Evolutionary conservation across 2,888 invertebrate genomes (phyloP).

Genomic region (Muschampia plurimacula): DNA sequence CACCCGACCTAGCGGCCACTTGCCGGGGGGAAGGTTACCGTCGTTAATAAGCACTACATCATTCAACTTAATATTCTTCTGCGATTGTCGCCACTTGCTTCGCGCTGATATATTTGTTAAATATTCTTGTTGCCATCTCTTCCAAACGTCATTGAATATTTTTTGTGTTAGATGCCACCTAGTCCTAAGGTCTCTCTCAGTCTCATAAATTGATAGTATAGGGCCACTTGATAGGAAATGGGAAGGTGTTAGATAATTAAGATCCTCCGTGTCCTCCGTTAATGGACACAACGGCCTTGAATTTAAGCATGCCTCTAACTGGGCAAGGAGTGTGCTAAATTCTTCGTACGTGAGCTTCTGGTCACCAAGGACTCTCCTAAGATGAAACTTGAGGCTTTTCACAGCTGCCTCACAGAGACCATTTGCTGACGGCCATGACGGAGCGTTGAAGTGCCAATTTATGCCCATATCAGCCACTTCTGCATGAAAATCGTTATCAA

Average conservation of each 20-base stretch:
- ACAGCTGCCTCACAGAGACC: too few species aligned
- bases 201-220: conserved; percentile 14
- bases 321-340: conserved; percentile 1
- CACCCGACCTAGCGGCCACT: neutral
- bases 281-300: conserved; percentile 13
- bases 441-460: too few species aligned
- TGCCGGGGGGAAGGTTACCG: neutral
- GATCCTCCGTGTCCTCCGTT: conserved; percentile 5
- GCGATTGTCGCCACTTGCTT: too few species aligned
- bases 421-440: too few species aligned
- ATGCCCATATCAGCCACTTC: neutral
- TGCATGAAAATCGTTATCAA: neutral
- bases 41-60: neutral
- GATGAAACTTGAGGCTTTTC: neutral
- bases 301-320: conserved; percentile 9
- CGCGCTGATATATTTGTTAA: too few species aligned
- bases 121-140: too few species aligned
- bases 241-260: conserved; percentile 14
- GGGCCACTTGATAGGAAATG: conserved; percentile 29
- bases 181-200: conserved; percentile 17
- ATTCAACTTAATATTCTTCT: neutral
- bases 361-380: neutral
- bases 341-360: neutral
- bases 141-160: too few species aligned
- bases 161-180: too few species aligned